Evolutionary conservation across 2,113 vertebrate species (phyloP).

Genomic region (Rana temporaria): DNA sequence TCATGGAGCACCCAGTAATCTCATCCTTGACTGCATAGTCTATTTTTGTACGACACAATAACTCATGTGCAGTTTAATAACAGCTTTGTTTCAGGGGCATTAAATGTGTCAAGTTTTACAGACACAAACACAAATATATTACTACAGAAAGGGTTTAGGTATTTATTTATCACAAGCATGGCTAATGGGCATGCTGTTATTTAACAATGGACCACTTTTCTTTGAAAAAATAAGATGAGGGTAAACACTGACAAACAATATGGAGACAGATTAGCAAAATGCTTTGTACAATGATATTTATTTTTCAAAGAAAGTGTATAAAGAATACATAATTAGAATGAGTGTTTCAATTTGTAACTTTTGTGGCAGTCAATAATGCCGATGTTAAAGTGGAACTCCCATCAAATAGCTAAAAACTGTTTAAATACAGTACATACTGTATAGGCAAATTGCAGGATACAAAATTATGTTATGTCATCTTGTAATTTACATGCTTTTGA

Average conservation of each 20-base stretch:
- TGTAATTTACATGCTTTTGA: too few species aligned
- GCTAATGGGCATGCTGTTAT: constrained; percentile 8
- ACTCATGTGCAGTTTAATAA: constrained; percentile 47
- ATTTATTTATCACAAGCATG: constrained; percentile 40
- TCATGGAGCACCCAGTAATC: constrained; percentile 44
- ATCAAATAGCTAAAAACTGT: too few species aligned
- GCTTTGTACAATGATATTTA: background rate
- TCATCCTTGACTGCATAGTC: constrained; percentile 50
- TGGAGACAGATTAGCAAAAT: background rate
- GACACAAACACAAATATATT: constrained; percentile 37
- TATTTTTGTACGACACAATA: constrained; percentile 45
- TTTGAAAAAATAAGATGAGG: background rate
- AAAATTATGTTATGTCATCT: too few species aligned
- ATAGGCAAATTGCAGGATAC: too few species aligned
- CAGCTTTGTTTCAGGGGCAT: constrained; percentile 43
- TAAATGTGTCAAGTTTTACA: constrained; percentile 44
- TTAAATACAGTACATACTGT: too few species aligned
- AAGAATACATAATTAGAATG: too few species aligned
- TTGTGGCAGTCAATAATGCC: too few species aligned
- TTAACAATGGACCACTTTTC: background rate
- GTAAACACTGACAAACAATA: background rate
- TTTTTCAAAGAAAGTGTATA: background rate
- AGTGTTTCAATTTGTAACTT: too few species aligned
- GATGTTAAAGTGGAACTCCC: too few species aligned
- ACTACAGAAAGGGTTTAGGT: constrained; percentile 32